These are phyloP conservation scores for Agonopterix heracliana DNA, from an alignment of 2,888 invertebrate genomes.

Conservation along the genomic window DNA sequence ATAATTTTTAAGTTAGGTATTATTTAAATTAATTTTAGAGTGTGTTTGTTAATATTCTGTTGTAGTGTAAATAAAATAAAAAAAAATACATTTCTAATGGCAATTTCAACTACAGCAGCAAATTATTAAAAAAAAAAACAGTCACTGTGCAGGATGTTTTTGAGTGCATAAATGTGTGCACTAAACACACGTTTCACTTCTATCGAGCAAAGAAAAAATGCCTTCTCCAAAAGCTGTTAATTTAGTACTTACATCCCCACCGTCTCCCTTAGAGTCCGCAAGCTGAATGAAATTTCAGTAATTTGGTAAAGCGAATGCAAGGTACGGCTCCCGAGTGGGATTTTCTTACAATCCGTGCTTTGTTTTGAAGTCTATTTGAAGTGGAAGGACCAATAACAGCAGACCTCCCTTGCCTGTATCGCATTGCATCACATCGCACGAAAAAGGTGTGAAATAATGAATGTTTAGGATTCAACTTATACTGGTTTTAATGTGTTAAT, in stretches of 20 bases:
- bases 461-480: conserved; percentile 31
- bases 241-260: conserved; percentile 11
- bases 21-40: no score
- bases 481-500: conserved; percentile 35
- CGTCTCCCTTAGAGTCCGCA: conserved; percentile 52
- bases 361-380: conserved; percentile 61
- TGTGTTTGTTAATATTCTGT: no score
- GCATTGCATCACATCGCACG: not conserved
- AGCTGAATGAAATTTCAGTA: conserved; percentile 73
- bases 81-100: no score
- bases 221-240: conserved; percentile 23
- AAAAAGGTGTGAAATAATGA: conserved; percentile 10
- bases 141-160: no score
- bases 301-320: conserved; percentile 74
- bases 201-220: conserved; percentile 3
- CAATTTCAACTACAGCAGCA: no score
- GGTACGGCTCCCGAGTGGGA: conserved; percentile 64
- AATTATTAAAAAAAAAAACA: no score
- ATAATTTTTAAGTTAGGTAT: no score
- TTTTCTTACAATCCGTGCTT: conserved; percentile 70
- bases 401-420: conserved; percentile 20
- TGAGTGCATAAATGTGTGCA: no score
- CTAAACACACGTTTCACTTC: no score
- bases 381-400: conserved; percentile 31
- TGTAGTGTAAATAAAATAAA: no score